These are phyloP conservation scores for Scaptomyza hsui DNA, from an alignment of 1,140 invertebrate genomes.

Conservation along the genomic window DNA sequence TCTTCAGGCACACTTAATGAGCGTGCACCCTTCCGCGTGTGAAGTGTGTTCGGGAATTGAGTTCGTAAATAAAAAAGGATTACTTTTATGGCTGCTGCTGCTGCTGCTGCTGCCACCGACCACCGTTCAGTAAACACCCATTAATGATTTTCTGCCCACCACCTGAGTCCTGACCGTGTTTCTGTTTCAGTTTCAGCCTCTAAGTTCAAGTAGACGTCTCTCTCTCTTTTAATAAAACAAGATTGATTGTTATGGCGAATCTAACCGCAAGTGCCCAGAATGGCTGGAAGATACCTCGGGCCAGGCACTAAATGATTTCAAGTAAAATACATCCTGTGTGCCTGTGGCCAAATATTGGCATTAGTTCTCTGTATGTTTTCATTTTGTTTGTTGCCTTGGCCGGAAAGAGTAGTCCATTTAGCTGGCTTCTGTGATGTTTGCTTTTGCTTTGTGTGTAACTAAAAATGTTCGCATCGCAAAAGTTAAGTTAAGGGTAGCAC, in stretches of 20 bases:
- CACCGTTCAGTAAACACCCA: conserved; percentile 33
- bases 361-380: background rate
- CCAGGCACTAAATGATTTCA: conserved; percentile 67
- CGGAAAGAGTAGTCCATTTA: background rate
- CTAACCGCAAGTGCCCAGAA: conserved; percentile 24
- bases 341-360: conserved; percentile 1
- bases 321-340: conserved; percentile 11
- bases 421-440: background rate
- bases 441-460: background rate
- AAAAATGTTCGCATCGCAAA: background rate
- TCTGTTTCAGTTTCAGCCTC: conserved; percentile 6
- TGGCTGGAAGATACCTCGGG: conserved; percentile 11
- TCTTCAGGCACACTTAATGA: conserved; percentile 57
- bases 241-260: conserved; percentile 70
- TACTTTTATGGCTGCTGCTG: conserved; percentile 52
- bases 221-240: conserved; percentile 56
- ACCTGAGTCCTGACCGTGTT: conserved; percentile 3
- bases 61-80: conserved; percentile 78
- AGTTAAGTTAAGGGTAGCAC: background rate
- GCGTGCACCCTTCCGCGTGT: conserved; percentile 36
- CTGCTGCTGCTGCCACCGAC: background rate
- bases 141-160: conserved; percentile 53
- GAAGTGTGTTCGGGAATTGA: conserved; percentile 62
- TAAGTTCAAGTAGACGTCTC: conserved; percentile 33
- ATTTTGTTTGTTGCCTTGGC: background rate